Conservation (phyloP, 2,888 invertebrate genomes). For the Ennomos quercinarius region DNA sequence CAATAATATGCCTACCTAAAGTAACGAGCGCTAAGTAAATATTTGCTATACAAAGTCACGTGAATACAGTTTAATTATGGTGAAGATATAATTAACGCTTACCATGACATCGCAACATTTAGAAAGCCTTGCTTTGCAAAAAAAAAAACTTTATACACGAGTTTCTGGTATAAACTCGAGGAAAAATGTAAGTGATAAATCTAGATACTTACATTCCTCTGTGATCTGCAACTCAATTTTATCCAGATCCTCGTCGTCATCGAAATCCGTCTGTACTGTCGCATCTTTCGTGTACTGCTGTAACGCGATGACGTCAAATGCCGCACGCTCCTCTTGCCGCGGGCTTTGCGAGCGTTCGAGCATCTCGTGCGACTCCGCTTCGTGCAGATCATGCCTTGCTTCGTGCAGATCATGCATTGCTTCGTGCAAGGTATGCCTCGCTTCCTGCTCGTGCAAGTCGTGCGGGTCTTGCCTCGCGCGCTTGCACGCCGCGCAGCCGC, state of each 20-base stretch:
- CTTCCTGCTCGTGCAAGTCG: conserved; percentile 60
- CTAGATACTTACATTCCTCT: conserved; percentile 72
- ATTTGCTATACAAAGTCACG: no score
- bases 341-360: conserved; percentile 37
- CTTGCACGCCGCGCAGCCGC: conserved; percentile 90
- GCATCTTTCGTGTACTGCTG: conserved; percentile 79
- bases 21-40: no score
- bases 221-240: conserved; percentile 79
- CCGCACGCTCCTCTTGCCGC: conserved; percentile 59
- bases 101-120: no score
- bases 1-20: no score
- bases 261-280: conserved; percentile 82
- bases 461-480: conserved; percentile 74
- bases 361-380: conserved; percentile 11
- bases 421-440: conserved; percentile 38
- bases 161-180: no score
- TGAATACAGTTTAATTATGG: no score
- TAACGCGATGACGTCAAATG: conserved; percentile 78
- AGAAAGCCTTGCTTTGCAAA: no score
- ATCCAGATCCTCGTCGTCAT: conserved; percentile 78
- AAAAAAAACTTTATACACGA: no score
- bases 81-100: no score
- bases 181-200: no score
- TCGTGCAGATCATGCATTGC: conserved; percentile 23
- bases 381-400: conserved; percentile 20